A percentile compares a stretch with the other conserved stretches of the same genome.
These are phyloP conservation scores for Trididemnum miniatum DNA, from an alignment of 23 tunicate genomes.

Conservation along the genomic window DNA sequence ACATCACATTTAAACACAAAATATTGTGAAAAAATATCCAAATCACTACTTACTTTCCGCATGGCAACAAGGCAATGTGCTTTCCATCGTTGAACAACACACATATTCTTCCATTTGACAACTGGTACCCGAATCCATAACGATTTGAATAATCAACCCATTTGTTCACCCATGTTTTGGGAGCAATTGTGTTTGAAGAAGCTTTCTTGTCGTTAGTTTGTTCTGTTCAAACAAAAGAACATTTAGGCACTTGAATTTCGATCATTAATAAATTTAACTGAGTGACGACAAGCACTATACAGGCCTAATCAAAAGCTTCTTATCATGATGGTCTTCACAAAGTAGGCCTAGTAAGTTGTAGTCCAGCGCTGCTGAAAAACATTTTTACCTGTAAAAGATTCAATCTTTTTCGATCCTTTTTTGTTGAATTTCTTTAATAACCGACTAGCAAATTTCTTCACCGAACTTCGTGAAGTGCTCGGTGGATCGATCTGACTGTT, in stretches of 20 bases:
- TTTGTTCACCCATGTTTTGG: constrained; percentile 81
- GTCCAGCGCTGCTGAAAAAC: too few relatives aligned
- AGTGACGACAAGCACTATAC: too few relatives aligned
- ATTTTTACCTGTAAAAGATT: too few relatives aligned
- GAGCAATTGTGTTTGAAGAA: neutral
- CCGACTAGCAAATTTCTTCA: neutral
- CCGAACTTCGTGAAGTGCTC: neutral
- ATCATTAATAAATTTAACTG: too few relatives aligned
- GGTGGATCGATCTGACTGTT: too few relatives aligned
- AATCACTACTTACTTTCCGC: constrained; percentile 69
- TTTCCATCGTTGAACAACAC: constrained; percentile 93
- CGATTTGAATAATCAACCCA: constrained; percentile 99
- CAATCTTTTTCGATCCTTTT: too few relatives aligned
- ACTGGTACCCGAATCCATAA: constrained; percentile 96
- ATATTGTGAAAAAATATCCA: neutral
- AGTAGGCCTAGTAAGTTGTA: too few relatives aligned
- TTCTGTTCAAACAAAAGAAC: too few relatives aligned
- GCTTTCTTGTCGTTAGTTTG: too few relatives aligned
- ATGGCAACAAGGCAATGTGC: constrained; percentile 67
- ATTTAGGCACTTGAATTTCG: too few relatives aligned
- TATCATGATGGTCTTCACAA: too few relatives aligned
- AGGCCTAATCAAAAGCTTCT: too few relatives aligned
- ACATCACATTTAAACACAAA: neutral
- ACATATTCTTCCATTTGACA: constrained; percentile 83
- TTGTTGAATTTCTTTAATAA: neutral